Evolutionary conservation across 2,888 invertebrate species (phyloP), one percentile per base, ranked within the genome.

Genomic region (Venusia cambrica): DNA sequence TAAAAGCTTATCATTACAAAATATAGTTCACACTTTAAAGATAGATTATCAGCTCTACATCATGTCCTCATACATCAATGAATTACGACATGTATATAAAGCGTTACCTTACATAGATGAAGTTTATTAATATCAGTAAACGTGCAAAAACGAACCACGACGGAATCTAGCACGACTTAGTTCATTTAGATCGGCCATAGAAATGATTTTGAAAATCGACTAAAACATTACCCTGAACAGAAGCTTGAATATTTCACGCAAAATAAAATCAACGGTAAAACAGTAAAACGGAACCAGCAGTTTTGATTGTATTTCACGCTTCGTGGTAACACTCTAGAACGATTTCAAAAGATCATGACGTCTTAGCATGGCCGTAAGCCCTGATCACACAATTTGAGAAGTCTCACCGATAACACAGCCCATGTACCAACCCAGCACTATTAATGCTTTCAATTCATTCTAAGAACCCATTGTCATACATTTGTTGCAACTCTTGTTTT

Each of bases 331-430:
- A 43, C 57, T 51, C 48, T 47, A 52, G 56, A 55, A 53, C 51
- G 51, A 54, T 51, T 58, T 60, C 54, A 55, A 54, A 58, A 60
- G 51, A 45, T 18, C 45, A 38, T 51, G 31, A 48, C 53, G 38
- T 51, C 48, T 51, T 54, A 51, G 44, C 48, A 32, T 52, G 65
- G 65, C 65, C 64, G 40, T 66, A 68, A 67, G 68, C 69, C 57
- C 54, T 56, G 41, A 48, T 48, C 62, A 59, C 57, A 57, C 70
- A 48, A 66, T 60, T 65, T 56, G 65, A 65, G 64, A 63, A 45
- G 39, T 54, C 44, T 46, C 26, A 12, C 19, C 13, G 5, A 4
- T 2, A 8, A 28, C n/a, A n/a, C n/a, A n/a, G n/a, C n/a, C n/a
- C n/a, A n/a, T n/a, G n/a, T n/a, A n/a, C n/a, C n/a, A n/a, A n/a